Conservation (phyloP, 2,888 invertebrate species). For the Pyrgus malvae region DNA sequence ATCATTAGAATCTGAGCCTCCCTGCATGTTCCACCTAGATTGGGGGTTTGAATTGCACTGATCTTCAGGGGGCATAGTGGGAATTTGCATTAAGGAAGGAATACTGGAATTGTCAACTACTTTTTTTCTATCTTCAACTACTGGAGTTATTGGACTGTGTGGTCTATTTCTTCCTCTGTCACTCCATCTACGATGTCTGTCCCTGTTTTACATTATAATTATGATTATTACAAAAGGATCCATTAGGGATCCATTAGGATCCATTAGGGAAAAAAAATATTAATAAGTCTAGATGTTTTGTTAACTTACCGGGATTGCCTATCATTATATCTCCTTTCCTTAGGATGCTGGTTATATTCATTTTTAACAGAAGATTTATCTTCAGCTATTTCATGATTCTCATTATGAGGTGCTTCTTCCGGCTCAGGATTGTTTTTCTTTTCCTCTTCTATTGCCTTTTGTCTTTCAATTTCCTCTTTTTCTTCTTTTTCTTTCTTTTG, state of each 20-base stretch:
- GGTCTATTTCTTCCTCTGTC: constrained; percentile 54
- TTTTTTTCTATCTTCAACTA: constrained; percentile 58
- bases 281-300: not conserved
- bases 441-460: constrained; percentile 55
- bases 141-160: constrained; percentile 57
- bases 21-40: constrained; percentile 48
- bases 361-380: constrained; percentile 22
- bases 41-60: constrained; percentile 43
- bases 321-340: constrained; percentile 44
- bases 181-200: constrained; percentile 61
- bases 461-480: constrained; percentile 55
- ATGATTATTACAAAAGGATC: not conserved
- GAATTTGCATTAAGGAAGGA: constrained; percentile 65
- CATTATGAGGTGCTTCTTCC: constrained; percentile 34
- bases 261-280: too few species aligned
- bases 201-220: constrained; percentile 42
- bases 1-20: constrained; percentile 42
- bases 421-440: constrained; percentile 38
- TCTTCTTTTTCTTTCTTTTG: constrained; percentile 75
- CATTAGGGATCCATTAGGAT: too few species aligned
- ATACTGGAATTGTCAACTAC: constrained; percentile 48
- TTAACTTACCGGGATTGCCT: constrained; percentile 25
- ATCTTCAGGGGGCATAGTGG: constrained; percentile 56
- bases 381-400: constrained; percentile 29
- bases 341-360: constrained; percentile 41